Base-by-base conservation (phyloP, 1,140 invertebrate genomes). In the Atta cephalotes region DNA sequence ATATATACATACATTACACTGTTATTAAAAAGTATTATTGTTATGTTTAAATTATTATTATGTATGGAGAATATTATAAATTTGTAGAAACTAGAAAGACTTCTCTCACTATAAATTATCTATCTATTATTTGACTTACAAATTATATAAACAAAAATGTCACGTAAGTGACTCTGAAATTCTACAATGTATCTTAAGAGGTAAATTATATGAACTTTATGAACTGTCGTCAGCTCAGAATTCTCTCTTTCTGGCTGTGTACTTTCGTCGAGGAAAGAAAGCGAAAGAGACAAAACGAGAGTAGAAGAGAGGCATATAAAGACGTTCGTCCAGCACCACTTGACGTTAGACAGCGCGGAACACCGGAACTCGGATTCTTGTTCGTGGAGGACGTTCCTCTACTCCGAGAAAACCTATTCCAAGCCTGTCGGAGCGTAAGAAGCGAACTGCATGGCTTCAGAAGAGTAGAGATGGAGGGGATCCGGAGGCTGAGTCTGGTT, bases 291-390 rank as follows among this genome's bases (percentile, higher is more conserved):
- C 51, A 31, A 63, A 53, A 85, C 81, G 49, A 49, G 66, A 68
- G 53, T n/a, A 56, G 45, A 60, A 56, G 65, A 81, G 77, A 80
- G 49, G 86, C 85, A 74, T 89, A 92, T 92, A 91, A 92, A 92
- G 91, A 90, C 78, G 87, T 92, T 92, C 56, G 78, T 87, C 81
- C 88, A 85, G 91, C 89, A 81, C 68, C 91, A 89, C 90, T 92
- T 90, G 91, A 92, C 89, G 80, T 85, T 62, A 92, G 91, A 92
- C 91, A 88, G 89, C 66, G 91, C 86, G 87, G 89, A 92, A 92
- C 90, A 90, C 86, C 90, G 90, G 89, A 90, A 90, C 90, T 88
- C 66, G 53, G 87, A 91, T 91, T 90, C 82, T 16, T 68, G 68
- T 81, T 91, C 88, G 86, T 89, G 78, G 77, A 91, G 39, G 45